Evolutionary conservation across 2,888 invertebrate species (phyloP), one percentile per base, ranked within the genome.

Genomic region (Odontocolon sp.): DNA sequence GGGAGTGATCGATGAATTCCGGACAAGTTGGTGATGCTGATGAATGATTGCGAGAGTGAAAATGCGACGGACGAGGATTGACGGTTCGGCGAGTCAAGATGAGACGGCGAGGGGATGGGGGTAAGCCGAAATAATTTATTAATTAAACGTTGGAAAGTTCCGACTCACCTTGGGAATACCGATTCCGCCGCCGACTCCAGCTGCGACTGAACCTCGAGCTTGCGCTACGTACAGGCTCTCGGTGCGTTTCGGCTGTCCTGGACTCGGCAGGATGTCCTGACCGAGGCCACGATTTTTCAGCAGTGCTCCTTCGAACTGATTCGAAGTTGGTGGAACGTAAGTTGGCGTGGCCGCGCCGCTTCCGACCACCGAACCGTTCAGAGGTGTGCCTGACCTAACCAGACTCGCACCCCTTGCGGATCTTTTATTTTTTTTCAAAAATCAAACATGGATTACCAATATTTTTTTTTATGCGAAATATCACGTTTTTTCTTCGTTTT

Each of bases 181-280:
- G 67, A 80, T 79, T 82, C 85, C 80, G 36, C 75, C 77, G 26
- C 76, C 80, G 18, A 79, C 81, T 23, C 74, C 80, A 80, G 90
- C 91, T 87, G 89, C 91, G 83, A 91, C 89, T 78, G 84, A 84
- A 21, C 85, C 85, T 45, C 88, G 85, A 79, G 91, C 92, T 56
- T 94, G 93, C 85, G 92, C 92, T 85, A 96, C 94, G 91, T 95
- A 97, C 85, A 97, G 92, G 89, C 97, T 97, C 91, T 97, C 97
- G 80, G 97, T 97, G 87, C 97, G 93, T 91, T 97, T 97, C 73
- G 97, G 97, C 90, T 97, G 96, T 86, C 95, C 95, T 74, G 94
- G 94, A 83, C 97, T 97, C 78, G 97, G 96, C 86, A 96, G 94
- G 90, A 97, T 97, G 89, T 97, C 97, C 91, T 97, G 97, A 77